These are phyloP conservation scores for Drosophila multiciliata DNA, from an alignment of 2,888 invertebrate genomes.

Conservation along the genomic window DNA sequence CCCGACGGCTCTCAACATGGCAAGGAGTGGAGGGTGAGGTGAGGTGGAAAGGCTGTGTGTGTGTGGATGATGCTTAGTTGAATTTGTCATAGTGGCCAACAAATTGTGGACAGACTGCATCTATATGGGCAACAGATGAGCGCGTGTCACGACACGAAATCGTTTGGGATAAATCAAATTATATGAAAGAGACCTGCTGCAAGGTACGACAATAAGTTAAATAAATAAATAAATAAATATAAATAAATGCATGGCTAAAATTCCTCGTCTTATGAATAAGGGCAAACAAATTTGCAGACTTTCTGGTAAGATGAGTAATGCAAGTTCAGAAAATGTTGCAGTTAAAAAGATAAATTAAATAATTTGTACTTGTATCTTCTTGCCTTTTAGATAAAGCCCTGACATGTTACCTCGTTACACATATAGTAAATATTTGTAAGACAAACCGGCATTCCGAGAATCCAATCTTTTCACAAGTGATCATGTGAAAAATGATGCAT, in stretches of 20 bases:
- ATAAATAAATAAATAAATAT: too few species aligned
- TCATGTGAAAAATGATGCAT: background rate
- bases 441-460: background rate
- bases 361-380: background rate
- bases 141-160: slow-evolving; percentile 24
- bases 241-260: background rate
- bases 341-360: background rate
- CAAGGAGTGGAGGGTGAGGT: slow-evolving; percentile 5
- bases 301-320: background rate
- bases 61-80: slow-evolving; percentile 57
- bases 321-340: background rate
- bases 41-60: background rate
- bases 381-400: background rate
- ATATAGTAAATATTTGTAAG: slow-evolving; percentile 12
- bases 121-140: slow-evolving; percentile 33
- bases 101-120: slow-evolving; percentile 64
- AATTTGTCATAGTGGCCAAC: slow-evolving; percentile 66
- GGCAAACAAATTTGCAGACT: background rate
- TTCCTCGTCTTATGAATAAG: background rate
- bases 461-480: background rate
- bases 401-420: background rate
- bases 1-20: slow-evolving; percentile 5
- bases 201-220: background rate
- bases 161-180: background rate
- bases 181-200: background rate